phyloP scores from a whole-genome alignment of 92 coral and sea anemone species.

The Phenganax subtilis region DNA sequence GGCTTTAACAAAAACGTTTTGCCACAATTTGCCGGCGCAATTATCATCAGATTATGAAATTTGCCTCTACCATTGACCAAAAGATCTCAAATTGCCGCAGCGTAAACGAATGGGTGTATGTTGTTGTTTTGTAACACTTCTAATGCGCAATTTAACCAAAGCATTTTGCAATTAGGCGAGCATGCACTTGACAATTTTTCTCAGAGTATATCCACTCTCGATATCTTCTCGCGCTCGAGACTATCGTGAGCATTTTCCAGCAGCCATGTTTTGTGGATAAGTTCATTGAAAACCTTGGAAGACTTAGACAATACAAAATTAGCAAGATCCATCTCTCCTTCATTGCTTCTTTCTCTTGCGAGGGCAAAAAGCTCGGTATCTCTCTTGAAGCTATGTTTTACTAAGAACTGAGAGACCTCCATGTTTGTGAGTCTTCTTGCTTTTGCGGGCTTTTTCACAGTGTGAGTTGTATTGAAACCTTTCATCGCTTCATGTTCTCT shows the following conservation, averaged over 20 bases:
- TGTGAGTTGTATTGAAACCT: not conserved
- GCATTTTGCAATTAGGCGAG: not conserved
- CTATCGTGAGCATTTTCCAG: not conserved
- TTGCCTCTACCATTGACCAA: not conserved
- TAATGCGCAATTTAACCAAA: not conserved
- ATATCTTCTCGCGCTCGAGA: constrained; percentile 2
- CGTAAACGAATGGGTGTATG: not conserved
- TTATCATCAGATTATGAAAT: not conserved
- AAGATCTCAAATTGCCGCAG: constrained; percentile 8
- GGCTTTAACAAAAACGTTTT: constrained; percentile 20
- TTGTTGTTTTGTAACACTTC: constrained; percentile 18
- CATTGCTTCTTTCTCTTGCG: constrained; percentile 10
- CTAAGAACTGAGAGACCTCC: not conserved
- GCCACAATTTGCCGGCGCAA: not conserved
- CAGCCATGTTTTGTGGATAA: constrained; percentile 6
- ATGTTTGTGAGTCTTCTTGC: not conserved
- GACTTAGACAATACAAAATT: constrained; percentile 10
- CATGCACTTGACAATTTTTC: not conserved
- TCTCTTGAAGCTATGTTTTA: constrained; percentile 6
- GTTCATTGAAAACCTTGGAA: not conserved
- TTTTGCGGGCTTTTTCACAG: not conserved
- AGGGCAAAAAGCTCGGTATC: constrained; percentile 24
- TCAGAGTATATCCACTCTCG: constrained; percentile 5
- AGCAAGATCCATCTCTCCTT: constrained; percentile 12
- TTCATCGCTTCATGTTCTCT: not conserved